Evolutionary conservation across 2,888 invertebrate genomes (phyloP).

Genomic region (Cheilosia variabilis): DNA sequence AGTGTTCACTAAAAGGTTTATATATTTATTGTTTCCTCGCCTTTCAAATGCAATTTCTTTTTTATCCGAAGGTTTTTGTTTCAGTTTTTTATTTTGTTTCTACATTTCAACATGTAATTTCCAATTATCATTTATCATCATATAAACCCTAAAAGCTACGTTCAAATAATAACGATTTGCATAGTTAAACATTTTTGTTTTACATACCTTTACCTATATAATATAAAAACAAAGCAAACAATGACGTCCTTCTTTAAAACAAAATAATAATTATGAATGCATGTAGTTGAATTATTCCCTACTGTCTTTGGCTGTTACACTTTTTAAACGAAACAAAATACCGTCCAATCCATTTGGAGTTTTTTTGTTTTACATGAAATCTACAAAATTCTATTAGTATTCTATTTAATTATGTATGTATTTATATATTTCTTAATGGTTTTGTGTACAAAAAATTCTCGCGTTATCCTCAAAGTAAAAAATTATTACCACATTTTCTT

Average conservation of each 20-base stretch:
- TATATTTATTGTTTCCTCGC: constrained; percentile 27
- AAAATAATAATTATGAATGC: constrained; percentile 14
- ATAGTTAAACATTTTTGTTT: constrained; percentile 37
- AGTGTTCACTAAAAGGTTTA: constrained; percentile 41
- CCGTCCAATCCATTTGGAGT: constrained; percentile 21
- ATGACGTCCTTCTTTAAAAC: constrained; percentile 1
- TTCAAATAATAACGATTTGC: constrained; percentile 63
- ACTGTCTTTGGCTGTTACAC: constrained; percentile 63
- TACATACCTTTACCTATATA: background rate
- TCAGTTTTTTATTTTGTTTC: constrained; percentile 42
- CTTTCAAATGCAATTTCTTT: constrained; percentile 24
- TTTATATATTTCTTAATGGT: constrained; percentile 29
- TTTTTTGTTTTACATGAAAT: constrained; percentile 25
- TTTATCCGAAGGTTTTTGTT: constrained; percentile 39
- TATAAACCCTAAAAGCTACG: constrained; percentile 63
- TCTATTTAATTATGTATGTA: constrained; percentile 30
- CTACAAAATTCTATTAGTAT: constrained; percentile 46
- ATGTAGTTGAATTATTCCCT: constrained; percentile 38
- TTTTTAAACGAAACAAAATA: background rate
- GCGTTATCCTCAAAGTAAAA: constrained; percentile 54
- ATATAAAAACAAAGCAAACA: constrained; percentile 39
- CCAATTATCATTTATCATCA: constrained; percentile 28
- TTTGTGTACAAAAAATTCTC: constrained; percentile 61
- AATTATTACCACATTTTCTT: constrained; percentile 33
- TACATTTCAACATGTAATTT: constrained; percentile 71